A percentile compares a stretch with the other conserved stretches of the same genome.
Evolutionary conservation across 2,888 invertebrate genomes (phyloP).

Genomic region (Tuta absoluta): DNA sequence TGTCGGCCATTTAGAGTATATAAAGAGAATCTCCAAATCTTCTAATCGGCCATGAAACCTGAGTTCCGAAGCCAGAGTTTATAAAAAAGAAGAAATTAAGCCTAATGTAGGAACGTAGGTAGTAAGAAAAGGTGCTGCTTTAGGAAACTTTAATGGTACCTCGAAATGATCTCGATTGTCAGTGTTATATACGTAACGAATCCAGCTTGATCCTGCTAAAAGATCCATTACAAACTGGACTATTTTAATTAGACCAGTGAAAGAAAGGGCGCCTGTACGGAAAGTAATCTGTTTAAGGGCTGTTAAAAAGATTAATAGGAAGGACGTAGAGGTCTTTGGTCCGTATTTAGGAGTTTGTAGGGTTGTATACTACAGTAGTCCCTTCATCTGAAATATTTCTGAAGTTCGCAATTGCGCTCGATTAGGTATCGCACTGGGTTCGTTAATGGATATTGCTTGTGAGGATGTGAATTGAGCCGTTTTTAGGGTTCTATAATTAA

Average conservation of each 20-base stretch:
- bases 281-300: slow-evolving; percentile 54
- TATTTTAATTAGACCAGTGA: slow-evolving; percentile 54
- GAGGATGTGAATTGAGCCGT: slow-evolving; percentile 39
- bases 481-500: slow-evolving; percentile 40
- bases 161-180: slow-evolving; percentile 3
- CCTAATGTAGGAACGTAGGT: slow-evolving; percentile 14
- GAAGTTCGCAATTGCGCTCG: slow-evolving; percentile 51
- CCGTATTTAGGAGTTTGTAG: slow-evolving; percentile 63
- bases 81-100: not conserved
- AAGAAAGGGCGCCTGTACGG: slow-evolving; percentile 43
- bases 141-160: not conserved
- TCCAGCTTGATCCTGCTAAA: slow-evolving; percentile 33
- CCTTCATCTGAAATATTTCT: slow-evolving; percentile 36
- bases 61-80: not conserved
- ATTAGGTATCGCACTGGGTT: slow-evolving; percentile 44
- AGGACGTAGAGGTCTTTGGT: slow-evolving; percentile 61
- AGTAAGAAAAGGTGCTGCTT: slow-evolving; percentile 11
- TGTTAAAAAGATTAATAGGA: slow-evolving; percentile 71
- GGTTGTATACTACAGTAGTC: slow-evolving; percentile 40
- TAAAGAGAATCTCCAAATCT: not conserved
- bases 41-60: not conserved
- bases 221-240: slow-evolving; percentile 39
- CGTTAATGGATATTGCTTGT: slow-evolving; percentile 46
- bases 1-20: too few relatives aligned
- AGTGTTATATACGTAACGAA: slow-evolving; percentile 25